Evolutionary conservation across 2,797 vertebrate species (phyloP).

Genomic region (Delichon dasypus): DNA sequence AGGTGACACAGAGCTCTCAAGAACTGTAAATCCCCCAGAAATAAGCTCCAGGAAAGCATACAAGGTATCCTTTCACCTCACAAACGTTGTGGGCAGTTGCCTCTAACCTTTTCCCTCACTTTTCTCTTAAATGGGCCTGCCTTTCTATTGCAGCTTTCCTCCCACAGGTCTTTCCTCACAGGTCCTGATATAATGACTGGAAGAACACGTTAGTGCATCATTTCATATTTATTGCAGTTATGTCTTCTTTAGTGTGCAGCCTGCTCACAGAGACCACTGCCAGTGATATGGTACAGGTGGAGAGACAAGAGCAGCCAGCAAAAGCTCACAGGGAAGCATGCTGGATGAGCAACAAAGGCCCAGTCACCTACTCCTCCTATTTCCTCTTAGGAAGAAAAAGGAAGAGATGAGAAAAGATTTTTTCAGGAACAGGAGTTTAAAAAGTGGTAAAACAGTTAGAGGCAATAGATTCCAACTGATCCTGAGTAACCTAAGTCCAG

Average conservation of each 20-base stretch:
- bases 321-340: background rate
- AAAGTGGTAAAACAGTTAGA: background rate
- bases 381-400: background rate
- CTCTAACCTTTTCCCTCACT: background rate
- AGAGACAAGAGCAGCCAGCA: background rate
- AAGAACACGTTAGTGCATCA: background rate
- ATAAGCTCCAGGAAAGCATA: background rate
- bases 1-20: background rate
- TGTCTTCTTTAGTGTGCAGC: background rate
- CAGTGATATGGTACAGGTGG: background rate
- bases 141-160: background rate
- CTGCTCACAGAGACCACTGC: background rate
- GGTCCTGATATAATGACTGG: background rate
- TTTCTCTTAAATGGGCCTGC: background rate
- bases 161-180: background rate
- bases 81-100: background rate
- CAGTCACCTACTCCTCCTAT: background rate
- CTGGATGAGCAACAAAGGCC: background rate
- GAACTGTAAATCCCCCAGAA: background rate
- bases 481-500: background rate
- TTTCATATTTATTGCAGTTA: background rate
- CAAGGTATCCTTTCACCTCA: background rate
- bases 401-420: background rate
- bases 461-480: background rate
- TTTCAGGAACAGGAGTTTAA: background rate